Evolutionary conservation across 2,888 invertebrate genomes (phyloP), one percentile per base, ranked within the genome.

Genomic region (Chaetoderma sp.): DNA sequence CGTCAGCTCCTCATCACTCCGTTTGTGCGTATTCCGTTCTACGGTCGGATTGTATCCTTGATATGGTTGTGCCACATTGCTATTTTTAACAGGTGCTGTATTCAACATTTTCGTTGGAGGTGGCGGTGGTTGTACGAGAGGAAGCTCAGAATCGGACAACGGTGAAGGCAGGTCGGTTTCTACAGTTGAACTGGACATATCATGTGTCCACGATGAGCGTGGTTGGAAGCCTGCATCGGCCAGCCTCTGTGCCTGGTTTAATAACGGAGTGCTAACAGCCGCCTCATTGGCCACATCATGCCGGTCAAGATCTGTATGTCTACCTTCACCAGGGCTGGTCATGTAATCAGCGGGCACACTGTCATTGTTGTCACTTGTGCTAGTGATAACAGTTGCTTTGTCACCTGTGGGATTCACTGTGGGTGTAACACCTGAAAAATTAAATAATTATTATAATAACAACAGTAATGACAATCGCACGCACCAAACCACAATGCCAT

Each of bases 21-120:
- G 78, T 70, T 90, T 90, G 89, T 77, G 90, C 85, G 91, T 86
- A 87, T 94, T 94, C 10, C 93, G 88, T 80, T 93, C 93, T 80
- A 92, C 89, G 70, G 94, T 95, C 10, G 92, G 91, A 88, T 94
- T 95, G 30, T 93, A 89, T 0, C 95, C 95, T 84, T 94, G 93
- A 86, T 94, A 93, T 0, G 94, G 93, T 80, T 93, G 94, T 49
- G 94, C 74, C 21, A 78, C 73, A 6, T 73, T 67, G 44, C 79
- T 80, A 45, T 78, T 78, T 59, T 73, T 75, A 18, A 78, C 78
- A 42, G 77, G 65, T 30, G 62, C 68, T 27, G 79, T 68, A 33
- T 76, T 78, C 49, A 74, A 68, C 79, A 84, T 73, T 70, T 83
- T 80, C 60, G 81, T 71, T 13, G 78, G 78, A 27, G 74, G 72